These are phyloP conservation scores for Oreotrochilus melanogaster DNA, from an alignment of 2,113 vertebrate genomes.

Conservation along the genomic window DNA sequence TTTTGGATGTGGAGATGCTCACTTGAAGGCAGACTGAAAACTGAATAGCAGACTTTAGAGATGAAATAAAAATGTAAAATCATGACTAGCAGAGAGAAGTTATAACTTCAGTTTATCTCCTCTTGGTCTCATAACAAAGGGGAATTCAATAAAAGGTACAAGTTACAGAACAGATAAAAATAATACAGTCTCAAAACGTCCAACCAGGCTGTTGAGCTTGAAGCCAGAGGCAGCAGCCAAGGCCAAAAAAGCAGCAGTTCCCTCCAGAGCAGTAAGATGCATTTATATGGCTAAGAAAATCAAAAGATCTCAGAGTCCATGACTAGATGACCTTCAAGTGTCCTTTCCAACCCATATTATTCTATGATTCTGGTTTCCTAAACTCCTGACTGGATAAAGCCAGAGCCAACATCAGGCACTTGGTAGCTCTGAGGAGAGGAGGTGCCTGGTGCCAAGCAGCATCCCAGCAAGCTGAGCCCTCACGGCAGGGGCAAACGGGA, in stretches of 20 bases:
- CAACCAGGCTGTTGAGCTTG: neutral
- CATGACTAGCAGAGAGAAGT: constrained; percentile 31
- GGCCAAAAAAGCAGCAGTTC: neutral
- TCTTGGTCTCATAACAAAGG: constrained; percentile 26
- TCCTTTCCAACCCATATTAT: too few species aligned
- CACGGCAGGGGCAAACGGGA: too few species aligned
- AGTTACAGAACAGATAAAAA: constrained; percentile 51
- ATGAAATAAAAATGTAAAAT: constrained; percentile 52
- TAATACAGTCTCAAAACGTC: neutral
- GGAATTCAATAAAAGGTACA: constrained; percentile 51
- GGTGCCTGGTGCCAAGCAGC: accelerated
- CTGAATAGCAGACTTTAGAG: constrained; percentile 9
- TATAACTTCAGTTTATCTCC: constrained; percentile 24
- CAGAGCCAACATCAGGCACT: neutral
- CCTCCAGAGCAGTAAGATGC: neutral
- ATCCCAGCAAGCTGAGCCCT: neutral
- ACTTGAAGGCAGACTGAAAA: constrained; percentile 44
- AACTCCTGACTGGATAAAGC: neutral
- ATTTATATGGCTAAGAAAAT: neutral
- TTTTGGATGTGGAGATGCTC: constrained; percentile 15
- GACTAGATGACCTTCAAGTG: too few species aligned
- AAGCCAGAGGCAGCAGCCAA: neutral
- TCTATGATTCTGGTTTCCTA: too few species aligned
- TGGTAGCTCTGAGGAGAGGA: neutral
- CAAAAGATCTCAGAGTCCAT: neutral